Conservation (phyloP, 1,140 invertebrate species). For the Rhagoletis pomonella region DNA sequence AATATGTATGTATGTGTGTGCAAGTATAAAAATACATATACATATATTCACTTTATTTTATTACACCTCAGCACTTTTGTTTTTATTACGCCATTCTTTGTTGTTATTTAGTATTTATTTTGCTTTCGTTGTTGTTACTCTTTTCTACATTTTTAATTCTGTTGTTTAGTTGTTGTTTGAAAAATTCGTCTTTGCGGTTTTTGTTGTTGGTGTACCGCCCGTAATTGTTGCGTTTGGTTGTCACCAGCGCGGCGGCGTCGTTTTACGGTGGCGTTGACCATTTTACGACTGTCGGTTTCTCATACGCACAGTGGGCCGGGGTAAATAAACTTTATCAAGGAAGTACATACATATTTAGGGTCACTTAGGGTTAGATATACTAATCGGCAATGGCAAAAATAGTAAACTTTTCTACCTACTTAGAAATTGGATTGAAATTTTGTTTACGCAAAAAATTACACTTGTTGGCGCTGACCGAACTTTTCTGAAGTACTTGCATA, state of each 20-base stretch:
- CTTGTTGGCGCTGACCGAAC: too few relatives aligned
- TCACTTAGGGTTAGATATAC: too few relatives aligned
- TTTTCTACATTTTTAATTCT: not conserved
- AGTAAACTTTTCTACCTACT: too few relatives aligned
- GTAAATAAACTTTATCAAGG: not conserved
- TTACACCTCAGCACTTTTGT: constrained; percentile 18
- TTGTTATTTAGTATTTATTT: not conserved
- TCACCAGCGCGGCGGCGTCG: not conserved
- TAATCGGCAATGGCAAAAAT: too few relatives aligned
- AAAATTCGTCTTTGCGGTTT: not conserved
- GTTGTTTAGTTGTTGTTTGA: not conserved
- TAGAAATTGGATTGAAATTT: too few relatives aligned
- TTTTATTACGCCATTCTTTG: not conserved
- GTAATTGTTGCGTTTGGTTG: constrained; percentile 2
- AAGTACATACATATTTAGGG: not conserved
- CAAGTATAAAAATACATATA: too few relatives aligned
- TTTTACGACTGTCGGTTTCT: not conserved
- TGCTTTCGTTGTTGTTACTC: not conserved
- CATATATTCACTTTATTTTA: not conserved
- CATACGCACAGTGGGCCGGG: not conserved
- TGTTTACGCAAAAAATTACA: too few relatives aligned
- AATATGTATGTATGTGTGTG: not conserved
- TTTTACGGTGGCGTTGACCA: constrained; percentile 29
- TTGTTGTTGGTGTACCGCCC: not conserved
- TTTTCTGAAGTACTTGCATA: too few relatives aligned